phyloP scores from a whole-genome alignment of 2,888 invertebrate species.

The Chymomyza fuscimana region DNA sequence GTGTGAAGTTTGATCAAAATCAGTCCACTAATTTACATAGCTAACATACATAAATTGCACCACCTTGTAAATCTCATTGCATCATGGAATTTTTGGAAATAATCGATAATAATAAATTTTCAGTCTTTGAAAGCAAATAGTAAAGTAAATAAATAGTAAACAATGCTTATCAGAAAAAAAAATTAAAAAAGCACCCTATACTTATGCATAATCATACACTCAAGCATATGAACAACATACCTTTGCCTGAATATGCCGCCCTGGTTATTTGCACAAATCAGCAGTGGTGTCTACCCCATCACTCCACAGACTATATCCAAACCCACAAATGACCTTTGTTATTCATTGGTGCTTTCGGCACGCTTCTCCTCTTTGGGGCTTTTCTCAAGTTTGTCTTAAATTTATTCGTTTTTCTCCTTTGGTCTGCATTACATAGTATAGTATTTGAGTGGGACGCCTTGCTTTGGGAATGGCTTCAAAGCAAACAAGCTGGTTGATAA shows the following conservation, averaged over 20 bases:
- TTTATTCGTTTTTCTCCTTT: background rate
- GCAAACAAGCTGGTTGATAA: background rate
- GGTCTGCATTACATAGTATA: background rate
- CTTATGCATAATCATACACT: background rate
- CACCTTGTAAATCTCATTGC: too few species aligned
- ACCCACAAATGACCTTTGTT: conserved; percentile 3
- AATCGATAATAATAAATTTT: too few species aligned
- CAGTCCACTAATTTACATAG: too few species aligned
- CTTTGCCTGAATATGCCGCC: background rate
- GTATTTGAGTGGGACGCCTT: background rate
- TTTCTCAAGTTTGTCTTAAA: background rate
- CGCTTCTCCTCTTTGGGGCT: background rate
- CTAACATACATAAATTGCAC: too few species aligned
- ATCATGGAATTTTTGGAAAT: too few species aligned
- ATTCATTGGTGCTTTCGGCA: conserved; percentile 7
- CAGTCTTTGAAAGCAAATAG: too few species aligned
- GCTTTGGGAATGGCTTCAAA: background rate
- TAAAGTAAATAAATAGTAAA: too few species aligned
- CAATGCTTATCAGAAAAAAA: background rate
- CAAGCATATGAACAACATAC: background rate
- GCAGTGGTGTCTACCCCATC: background rate
- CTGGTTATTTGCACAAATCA: background rate
- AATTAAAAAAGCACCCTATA: background rate
- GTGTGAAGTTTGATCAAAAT: too few species aligned
- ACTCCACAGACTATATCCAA: background rate